phyloP scores from a whole-genome alignment of 2,113 vertebrate species.

The Cryptomyrus ogoouensis region DNA sequence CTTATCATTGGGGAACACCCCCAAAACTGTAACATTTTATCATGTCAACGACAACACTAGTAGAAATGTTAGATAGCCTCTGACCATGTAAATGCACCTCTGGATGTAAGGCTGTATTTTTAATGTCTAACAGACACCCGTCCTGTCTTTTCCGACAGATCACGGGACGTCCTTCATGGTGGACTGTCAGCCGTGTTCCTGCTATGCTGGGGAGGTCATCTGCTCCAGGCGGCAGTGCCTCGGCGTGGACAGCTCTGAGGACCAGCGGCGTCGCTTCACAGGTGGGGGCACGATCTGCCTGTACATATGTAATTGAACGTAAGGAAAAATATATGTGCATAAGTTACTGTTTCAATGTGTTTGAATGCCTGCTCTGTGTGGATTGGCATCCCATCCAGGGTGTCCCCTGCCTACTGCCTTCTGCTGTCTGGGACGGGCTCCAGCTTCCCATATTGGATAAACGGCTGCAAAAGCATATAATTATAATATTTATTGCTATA shows the following conservation, averaged over 20 bases:
- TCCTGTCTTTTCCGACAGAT: conserved; percentile 49
- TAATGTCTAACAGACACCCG: background rate
- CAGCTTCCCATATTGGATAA: background rate
- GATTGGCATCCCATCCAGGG: background rate
- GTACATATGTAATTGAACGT: background rate
- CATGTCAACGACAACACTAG: background rate
- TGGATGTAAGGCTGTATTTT: background rate
- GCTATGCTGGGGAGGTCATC: conserved; percentile 79
- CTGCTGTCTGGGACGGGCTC: background rate
- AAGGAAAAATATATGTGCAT: background rate
- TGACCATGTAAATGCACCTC: too few species aligned
- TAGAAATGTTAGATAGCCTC: too few species aligned
- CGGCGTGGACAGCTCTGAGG: conserved; percentile 64
- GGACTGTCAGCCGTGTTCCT: conserved; percentile 84
- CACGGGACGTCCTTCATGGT: conserved; percentile 79
- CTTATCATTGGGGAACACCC: background rate
- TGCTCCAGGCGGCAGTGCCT: conserved; percentile 81
- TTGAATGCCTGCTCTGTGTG: background rate
- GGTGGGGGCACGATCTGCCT: conserved; percentile 51
- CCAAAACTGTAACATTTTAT: background rate
- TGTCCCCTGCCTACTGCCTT: background rate
- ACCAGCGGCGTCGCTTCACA: conserved; percentile 70
- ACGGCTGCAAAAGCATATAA: background rate
- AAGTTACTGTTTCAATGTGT: background rate
- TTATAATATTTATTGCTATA: background rate